Conservation (phyloP, 2,888 invertebrate genomes). For the Ectemnius cavifrons region DNA sequence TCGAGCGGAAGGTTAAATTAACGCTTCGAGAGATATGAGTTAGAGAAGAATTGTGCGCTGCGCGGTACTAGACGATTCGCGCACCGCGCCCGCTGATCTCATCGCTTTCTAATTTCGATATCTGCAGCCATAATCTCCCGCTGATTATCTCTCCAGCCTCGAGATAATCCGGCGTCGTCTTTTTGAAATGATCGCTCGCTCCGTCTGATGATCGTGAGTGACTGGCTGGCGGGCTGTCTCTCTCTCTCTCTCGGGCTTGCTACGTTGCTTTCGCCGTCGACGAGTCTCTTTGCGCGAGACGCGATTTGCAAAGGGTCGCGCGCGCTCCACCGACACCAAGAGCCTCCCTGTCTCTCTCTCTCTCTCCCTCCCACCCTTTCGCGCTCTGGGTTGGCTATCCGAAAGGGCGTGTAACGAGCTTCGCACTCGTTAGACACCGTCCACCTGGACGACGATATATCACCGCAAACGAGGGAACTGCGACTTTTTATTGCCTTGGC, state of each 20-base stretch:
- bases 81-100: constrained; percentile 5
- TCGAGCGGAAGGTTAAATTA: constrained; percentile 8
- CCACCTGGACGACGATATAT: constrained; percentile 61
- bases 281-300: constrained; percentile 14
- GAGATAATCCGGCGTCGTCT: constrained; percentile 19
- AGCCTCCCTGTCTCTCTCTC: too few relatives aligned
- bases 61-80: constrained; percentile 27
- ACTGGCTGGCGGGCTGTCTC: too few relatives aligned
- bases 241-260: too few relatives aligned
- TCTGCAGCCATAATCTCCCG: constrained; percentile 17
- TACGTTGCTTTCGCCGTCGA: not conserved
- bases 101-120: constrained; percentile 32
- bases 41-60: not conserved
- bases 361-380: not conserved
- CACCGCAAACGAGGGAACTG: constrained; percentile 54
- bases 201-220: not conserved
- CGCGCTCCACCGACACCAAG: not conserved
- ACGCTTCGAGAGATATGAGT: not conserved
- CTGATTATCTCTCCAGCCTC: constrained; percentile 23
- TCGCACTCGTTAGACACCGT: constrained; percentile 44
- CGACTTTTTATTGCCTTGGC: constrained; percentile 57
- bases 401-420: constrained; percentile 39
- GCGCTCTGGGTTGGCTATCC: constrained; percentile 36
- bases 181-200: constrained; percentile 9
- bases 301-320: constrained; percentile 15